A percentile compares a stretch with the other conserved stretches of the same genome.
These are phyloP conservation scores for Halcyon smyrnensis DNA, from an alignment of 2,797 vertebrate genomes.

Conservation along the genomic window DNA sequence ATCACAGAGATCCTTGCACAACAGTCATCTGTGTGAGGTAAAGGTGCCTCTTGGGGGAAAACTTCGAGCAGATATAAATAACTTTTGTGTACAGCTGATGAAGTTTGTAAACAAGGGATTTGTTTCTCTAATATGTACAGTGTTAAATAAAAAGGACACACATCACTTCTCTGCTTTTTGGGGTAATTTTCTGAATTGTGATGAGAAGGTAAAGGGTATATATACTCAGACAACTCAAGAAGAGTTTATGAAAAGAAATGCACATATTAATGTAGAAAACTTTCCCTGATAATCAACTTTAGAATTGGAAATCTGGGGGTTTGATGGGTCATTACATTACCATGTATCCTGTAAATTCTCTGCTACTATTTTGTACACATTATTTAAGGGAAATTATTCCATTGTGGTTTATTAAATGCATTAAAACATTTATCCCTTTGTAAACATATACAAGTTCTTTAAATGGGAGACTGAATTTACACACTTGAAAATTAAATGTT, in stretches of 20 bases:
- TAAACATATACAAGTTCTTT: background rate
- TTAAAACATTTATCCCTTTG: background rate
- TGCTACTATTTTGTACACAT: background rate
- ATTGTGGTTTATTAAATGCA: background rate
- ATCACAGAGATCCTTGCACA: background rate
- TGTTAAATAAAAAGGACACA: background rate
- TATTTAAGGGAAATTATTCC: background rate
- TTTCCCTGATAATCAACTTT: background rate
- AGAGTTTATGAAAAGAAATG: background rate
- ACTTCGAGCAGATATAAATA: slow-evolving; percentile 2
- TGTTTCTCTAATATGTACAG: background rate
- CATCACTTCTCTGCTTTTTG: background rate
- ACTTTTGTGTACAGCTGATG: background rate
- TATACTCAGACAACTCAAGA: background rate
- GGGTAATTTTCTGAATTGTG: background rate
- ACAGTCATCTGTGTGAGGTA: background rate
- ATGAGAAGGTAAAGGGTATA: background rate
- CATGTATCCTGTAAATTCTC: background rate
- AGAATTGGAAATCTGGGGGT: background rate
- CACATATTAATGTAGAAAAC: background rate
- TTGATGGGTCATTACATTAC: background rate
- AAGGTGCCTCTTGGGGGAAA: background rate
- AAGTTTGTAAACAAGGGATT: background rate
- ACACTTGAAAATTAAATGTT: background rate
- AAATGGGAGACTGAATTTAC: background rate